phyloP scores from a whole-genome alignment of 2,797 vertebrate genomes.

The Sebastes flavidus region DNA sequence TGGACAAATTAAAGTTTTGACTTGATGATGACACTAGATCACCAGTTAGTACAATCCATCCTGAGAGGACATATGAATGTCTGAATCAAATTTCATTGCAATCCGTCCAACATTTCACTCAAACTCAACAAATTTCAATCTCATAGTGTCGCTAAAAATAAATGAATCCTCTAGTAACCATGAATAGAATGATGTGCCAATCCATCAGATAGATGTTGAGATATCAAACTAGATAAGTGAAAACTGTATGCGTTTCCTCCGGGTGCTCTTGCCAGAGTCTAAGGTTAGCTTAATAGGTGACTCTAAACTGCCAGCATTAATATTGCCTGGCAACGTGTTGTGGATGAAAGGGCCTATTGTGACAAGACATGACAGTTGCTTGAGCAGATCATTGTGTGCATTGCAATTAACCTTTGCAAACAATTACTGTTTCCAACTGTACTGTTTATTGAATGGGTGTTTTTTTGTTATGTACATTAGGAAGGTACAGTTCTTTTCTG shows the following conservation, averaged over 20 bases:
- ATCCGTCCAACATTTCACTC: neutral
- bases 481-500: neutral
- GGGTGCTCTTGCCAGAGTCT: neutral
- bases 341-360: neutral
- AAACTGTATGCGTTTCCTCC: neutral
- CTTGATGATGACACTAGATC: neutral
- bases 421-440: neutral
- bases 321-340: neutral
- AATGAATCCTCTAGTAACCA: neutral
- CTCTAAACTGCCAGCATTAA: neutral
- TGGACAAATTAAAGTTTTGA: neutral
- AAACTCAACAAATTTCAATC: neutral
- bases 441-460: constrained; percentile 19
- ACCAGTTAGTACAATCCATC: neutral
- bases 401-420: neutral
- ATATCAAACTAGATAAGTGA: neutral
- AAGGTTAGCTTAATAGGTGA: neutral
- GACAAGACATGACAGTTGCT: neutral
- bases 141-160: neutral
- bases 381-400: neutral
- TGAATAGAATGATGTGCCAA: neutral
- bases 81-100: neutral
- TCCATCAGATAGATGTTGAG: neutral
- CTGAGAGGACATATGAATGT: no score
- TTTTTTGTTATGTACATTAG: neutral